Percentiles rank a stretch among this genome's conserved stretches.
These are phyloP conservation scores for Apteryx owenii DNA, from an alignment of 2,113 vertebrate genomes.

Conservation along the genomic window DNA sequence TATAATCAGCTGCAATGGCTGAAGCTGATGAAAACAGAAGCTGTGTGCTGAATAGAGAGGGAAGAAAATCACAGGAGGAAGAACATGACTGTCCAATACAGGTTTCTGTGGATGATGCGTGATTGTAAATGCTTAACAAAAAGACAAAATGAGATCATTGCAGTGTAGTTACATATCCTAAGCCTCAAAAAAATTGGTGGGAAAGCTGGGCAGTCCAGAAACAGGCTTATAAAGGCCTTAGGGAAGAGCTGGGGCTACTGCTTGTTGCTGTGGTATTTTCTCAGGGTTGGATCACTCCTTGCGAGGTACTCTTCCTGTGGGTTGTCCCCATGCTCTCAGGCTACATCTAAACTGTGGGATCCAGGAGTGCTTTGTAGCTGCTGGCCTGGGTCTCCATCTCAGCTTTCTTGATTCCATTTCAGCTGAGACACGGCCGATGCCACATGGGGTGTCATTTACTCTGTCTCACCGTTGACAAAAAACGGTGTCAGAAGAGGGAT, in stretches of 20 bases:
- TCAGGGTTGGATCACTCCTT: not conserved
- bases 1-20: not conserved
- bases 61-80: not conserved
- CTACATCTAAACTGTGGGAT: not conserved
- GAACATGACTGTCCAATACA: not conserved
- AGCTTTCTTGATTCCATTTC: not conserved
- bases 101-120: not conserved
- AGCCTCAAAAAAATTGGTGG: not conserved
- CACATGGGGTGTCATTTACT: too few relatives aligned
- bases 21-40: not conserved
- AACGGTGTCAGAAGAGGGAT: not conserved
- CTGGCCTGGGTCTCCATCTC: not conserved
- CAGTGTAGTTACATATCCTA: not conserved
- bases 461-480: not conserved
- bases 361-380: not conserved
- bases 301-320: accelerated
- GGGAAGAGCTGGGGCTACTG: not conserved
- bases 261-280: not conserved
- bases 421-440: not conserved
- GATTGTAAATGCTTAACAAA: not conserved
- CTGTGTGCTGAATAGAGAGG: not conserved
- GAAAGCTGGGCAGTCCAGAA: not conserved
- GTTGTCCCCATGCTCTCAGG: not conserved
- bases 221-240: not conserved
- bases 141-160: not conserved